Evolutionary conservation across 2,888 invertebrate genomes (phyloP).

Genomic region (Ischnus inquisitorius): DNA sequence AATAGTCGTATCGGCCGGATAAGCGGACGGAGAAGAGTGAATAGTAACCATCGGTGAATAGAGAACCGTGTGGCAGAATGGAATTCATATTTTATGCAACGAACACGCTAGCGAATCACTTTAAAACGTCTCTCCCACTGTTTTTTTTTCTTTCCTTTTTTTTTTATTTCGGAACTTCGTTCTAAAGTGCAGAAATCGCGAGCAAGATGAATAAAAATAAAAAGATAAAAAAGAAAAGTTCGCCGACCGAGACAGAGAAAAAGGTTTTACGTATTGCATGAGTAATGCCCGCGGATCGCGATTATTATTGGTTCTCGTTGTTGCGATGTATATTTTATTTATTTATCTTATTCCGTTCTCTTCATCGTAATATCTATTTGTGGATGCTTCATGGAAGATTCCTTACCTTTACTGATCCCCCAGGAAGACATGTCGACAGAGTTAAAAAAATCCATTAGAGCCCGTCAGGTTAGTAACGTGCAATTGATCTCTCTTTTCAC

Average conservation of each 20-base stretch:
- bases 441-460: constrained; percentile 81
- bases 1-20: constrained; percentile 63
- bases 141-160: neutral
- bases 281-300: constrained; percentile 27
- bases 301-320: constrained; percentile 45
- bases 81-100: constrained; percentile 48
- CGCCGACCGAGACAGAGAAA: neutral
- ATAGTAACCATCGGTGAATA: constrained; percentile 56
- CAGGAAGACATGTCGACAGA: constrained; percentile 82
- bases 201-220: constrained; percentile 22
- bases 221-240: constrained; percentile 14
- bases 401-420: constrained; percentile 80
- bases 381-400: constrained; percentile 81
- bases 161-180: neutral
- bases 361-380: constrained; percentile 66
- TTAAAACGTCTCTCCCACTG: constrained; percentile 13
- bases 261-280: constrained; percentile 45
- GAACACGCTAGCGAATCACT: constrained; percentile 34
- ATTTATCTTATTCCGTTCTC: constrained; percentile 60
- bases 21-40: constrained; percentile 58
- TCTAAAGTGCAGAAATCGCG: constrained; percentile 10
- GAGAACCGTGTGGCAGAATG: constrained; percentile 51
- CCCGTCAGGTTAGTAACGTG: constrained; percentile 82
- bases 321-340: constrained; percentile 54
- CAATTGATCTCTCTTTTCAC: constrained; percentile 73